phyloP scores from a whole-genome alignment of 1,140 invertebrate genomes.

The Doryteuthis pealeii region DNA sequence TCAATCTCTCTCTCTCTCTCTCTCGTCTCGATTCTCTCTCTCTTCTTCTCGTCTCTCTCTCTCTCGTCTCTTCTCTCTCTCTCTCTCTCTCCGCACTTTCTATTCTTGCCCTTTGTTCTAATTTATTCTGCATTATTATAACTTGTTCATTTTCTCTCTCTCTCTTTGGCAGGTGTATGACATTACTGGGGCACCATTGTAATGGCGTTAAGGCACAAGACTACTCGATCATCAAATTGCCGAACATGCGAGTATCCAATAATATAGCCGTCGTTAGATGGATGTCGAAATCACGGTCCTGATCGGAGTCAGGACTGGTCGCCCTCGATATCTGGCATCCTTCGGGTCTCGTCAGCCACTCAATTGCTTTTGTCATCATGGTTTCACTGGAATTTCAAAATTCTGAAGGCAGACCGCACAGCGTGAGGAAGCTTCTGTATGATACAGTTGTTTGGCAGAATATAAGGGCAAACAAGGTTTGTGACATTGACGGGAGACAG shows the following conservation, averaged over 20 bases:
- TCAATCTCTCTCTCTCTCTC: no score
- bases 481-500: no score
- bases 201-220: slow-evolving; percentile 1
- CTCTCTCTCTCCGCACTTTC: no score
- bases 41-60: no score
- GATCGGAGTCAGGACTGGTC: background rate
- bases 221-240: background rate
- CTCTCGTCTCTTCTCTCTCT: background rate
- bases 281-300: background rate
- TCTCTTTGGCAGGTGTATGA: slow-evolving; percentile 2
- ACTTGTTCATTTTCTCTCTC: background rate
- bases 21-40: no score
- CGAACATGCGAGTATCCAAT: background rate
- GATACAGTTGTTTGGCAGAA: no score
- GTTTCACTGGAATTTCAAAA: background rate
- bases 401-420: background rate
- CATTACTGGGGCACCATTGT: slow-evolving; percentile 4
- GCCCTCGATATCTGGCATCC: no score
- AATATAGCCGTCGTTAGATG: background rate
- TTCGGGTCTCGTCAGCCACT: no score
- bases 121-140: background rate
- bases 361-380: slow-evolving; percentile 3
- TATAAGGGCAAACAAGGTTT: no score
- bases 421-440: no score
- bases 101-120: background rate